These are phyloP conservation scores for Drosophila dunni DNA, from an alignment of 1,140 invertebrate genomes.

Conservation along the genomic window DNA sequence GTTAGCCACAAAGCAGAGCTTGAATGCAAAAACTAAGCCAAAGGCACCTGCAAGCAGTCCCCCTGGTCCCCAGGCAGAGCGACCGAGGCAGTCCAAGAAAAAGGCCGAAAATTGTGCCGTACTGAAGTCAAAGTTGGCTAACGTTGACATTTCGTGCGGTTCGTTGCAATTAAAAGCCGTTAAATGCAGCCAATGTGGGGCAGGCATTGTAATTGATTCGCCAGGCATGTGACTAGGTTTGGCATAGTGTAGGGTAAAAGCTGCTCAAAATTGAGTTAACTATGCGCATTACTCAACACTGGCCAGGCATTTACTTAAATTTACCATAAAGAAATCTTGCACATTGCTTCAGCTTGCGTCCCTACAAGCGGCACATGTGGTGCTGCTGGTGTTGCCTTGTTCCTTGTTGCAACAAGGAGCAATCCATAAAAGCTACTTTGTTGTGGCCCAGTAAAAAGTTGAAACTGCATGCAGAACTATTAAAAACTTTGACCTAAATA, in stretches of 20 bases:
- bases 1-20: conserved; percentile 57
- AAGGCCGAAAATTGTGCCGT: conserved; percentile 61
- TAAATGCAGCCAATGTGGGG: conserved; percentile 56
- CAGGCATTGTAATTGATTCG: conserved; percentile 69
- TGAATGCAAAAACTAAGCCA: conserved; percentile 38
- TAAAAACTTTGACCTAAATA: conserved; percentile 81
- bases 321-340: conserved; percentile 67
- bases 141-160: conserved; percentile 77
- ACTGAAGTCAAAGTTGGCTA: conserved; percentile 1
- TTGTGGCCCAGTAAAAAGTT: conserved; percentile 39
- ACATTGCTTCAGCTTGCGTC: conserved; percentile 25
- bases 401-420: too few relatives aligned
- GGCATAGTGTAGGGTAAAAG: conserved; percentile 38
- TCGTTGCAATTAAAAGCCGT: conserved; percentile 72
- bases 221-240: conserved; percentile 36
- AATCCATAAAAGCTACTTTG: conserved; percentile 51
- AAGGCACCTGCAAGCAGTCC: conserved; percentile 61
- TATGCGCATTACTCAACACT: conserved; percentile 29
- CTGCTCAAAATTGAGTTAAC: conserved; percentile 62
- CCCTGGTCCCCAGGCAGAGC: conserved; percentile 3
- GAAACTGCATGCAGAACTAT: conserved; percentile 67
- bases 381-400: conserved; percentile 28
- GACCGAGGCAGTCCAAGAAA: conserved; percentile 32
- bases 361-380: conserved; percentile 12
- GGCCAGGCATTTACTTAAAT: conserved; percentile 50